phyloP scores from a whole-genome alignment of 2,888 invertebrate species.

The Drosophila siamana region DNA sequence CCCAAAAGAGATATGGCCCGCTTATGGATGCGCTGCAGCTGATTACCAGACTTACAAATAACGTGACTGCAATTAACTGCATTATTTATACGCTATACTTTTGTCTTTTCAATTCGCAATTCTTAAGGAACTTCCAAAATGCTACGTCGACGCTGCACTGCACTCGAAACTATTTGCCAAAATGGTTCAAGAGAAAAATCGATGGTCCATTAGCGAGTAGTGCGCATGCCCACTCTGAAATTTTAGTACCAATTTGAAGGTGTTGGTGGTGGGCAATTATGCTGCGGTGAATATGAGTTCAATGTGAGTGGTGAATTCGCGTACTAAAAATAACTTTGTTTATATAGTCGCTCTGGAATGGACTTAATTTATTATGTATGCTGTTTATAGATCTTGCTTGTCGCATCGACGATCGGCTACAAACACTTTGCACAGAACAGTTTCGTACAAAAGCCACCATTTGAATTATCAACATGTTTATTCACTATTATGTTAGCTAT shows the following conservation, averaged over 20 bases:
- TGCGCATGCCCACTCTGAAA: constrained; percentile 37
- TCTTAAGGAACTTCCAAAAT: not conserved
- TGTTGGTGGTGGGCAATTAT: constrained; percentile 24
- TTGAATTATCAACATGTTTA: not conserved
- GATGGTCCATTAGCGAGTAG: constrained; percentile 12
- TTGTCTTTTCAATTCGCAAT: not conserved
- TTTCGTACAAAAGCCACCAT: not conserved
- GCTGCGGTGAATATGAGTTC: not conserved
- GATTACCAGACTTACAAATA: constrained; percentile 67
- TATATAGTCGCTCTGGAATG: not conserved
- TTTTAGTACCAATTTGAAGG: constrained; percentile 7
- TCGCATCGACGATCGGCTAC: not conserved
- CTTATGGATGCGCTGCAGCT: constrained; percentile 86
- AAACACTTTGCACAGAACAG: not conserved
- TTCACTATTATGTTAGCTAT: not conserved
- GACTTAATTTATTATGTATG: not conserved
- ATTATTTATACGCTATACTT: constrained; percentile 52
- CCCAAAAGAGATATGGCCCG: constrained; percentile 88
- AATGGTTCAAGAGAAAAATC: constrained; percentile 46
- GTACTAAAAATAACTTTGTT: constrained; percentile 10
- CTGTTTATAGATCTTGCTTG: not conserved
- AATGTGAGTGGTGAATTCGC: not conserved
- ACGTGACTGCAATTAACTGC: constrained; percentile 64
- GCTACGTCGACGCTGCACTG: constrained; percentile 18
- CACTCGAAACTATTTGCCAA: constrained; percentile 32